phyloP scores from a whole-genome alignment of 2,113 vertebrate genomes.

The Esox niger region DNA sequence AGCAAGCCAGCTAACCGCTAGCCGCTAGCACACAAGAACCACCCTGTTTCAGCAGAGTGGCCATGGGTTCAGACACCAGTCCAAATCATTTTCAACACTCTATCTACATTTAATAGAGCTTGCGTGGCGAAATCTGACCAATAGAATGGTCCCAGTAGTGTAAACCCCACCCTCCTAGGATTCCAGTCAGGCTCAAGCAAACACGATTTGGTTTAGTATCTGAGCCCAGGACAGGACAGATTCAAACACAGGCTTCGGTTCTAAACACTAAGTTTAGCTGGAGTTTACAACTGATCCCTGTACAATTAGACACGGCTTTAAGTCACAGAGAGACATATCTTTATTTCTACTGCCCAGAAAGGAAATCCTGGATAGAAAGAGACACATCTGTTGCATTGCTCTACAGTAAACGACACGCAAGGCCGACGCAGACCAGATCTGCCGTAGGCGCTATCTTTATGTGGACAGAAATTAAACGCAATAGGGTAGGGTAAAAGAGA shows the following conservation, averaged over 20 bases:
- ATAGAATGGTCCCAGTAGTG: no score
- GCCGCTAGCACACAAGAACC: constrained; percentile 41
- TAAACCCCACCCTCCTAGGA: no score
- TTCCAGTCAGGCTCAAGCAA: no score
- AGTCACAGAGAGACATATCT: constrained; percentile 54
- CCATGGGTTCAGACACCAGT: no score
- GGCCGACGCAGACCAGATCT: no score
- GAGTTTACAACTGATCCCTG: constrained; percentile 60
- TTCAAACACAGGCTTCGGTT: constrained; percentile 53
- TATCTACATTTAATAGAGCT: no score
- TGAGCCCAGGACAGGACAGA: constrained; percentile 6
- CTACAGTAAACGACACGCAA: constrained; percentile 1
- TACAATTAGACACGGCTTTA: constrained; percentile 62
- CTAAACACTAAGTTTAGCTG: constrained; percentile 66
- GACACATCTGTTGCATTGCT: constrained; percentile 19
- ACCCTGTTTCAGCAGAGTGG: constrained; percentile 6
- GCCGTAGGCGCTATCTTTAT: no score
- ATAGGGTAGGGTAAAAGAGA: constrained; percentile 16
- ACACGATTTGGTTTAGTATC: no score
- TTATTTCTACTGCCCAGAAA: constrained; percentile 44
- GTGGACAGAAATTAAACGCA: background rate
- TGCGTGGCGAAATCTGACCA: no score
- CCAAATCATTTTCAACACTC: no score
- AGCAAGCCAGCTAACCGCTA: constrained; percentile 53
- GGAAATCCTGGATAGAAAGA: constrained; percentile 16